These are phyloP conservation scores for Trilocha varians DNA, from an alignment of 2,888 invertebrate genomes.

Conservation along the genomic window DNA sequence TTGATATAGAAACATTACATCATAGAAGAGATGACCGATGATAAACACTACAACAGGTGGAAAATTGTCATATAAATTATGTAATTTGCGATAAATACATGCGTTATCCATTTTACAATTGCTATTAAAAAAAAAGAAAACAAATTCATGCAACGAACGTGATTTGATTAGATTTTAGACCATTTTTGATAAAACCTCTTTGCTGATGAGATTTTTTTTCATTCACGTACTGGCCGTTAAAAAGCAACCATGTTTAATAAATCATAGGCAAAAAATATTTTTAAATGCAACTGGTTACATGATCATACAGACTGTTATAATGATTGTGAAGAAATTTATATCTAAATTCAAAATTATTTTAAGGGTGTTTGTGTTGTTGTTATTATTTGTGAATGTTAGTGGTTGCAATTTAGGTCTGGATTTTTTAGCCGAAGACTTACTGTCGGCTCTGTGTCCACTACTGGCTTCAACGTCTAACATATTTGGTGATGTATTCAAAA, in stretches of 20 bases:
- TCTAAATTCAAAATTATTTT: slow-evolving; percentile 23
- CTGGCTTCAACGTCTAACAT: slow-evolving; percentile 33
- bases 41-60: slow-evolving; percentile 5
- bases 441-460: slow-evolving; percentile 43
- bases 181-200: slow-evolving; percentile 10
- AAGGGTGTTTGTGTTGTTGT: slow-evolving; percentile 22
- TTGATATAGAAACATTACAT: no score
- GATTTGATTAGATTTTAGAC: slow-evolving; percentile 34
- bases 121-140: slow-evolving; percentile 11
- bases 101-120: slow-evolving; percentile 23
- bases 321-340: slow-evolving; percentile 23
- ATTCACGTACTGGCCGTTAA: background rate
- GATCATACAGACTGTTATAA: slow-evolving; percentile 18
- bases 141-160: slow-evolving; percentile 31
- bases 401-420: slow-evolving; percentile 47
- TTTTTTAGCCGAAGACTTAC: slow-evolving; percentile 40
- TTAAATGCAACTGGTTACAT: slow-evolving; percentile 4
- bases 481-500: slow-evolving; percentile 38
- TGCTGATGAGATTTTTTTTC: slow-evolving; percentile 8
- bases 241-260: background rate
- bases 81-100: slow-evolving; percentile 22
- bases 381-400: slow-evolving; percentile 26
- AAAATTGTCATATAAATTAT: slow-evolving; percentile 15
- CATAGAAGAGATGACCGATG: background rate
- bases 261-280: slow-evolving; percentile 1